phyloP scores from a whole-genome alignment of 2,797 vertebrate species.

The Chaunax sp. region DNA sequence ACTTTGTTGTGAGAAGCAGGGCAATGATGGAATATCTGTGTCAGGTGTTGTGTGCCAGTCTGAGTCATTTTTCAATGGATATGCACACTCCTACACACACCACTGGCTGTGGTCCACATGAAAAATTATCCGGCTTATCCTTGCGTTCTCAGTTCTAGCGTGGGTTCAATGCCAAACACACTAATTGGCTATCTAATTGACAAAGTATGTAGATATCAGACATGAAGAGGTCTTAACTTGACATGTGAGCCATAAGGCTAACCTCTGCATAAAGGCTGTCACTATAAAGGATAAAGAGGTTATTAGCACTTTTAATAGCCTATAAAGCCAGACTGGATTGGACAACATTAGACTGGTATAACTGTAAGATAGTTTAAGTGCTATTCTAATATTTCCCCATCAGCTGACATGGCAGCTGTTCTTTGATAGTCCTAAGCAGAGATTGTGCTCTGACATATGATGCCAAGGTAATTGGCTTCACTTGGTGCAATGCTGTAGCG shows the following conservation, averaged over 20 bases:
- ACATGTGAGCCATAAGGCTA: slow-evolving; percentile 46
- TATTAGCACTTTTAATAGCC: slow-evolving; percentile 58
- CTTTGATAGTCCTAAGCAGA: slow-evolving; percentile 63
- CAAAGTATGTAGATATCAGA: slow-evolving; percentile 31
- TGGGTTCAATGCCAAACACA: slow-evolving; percentile 23
- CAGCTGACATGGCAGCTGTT: slow-evolving; percentile 68
- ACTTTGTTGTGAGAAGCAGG: slow-evolving; percentile 15
- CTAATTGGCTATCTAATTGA: slow-evolving; percentile 52
- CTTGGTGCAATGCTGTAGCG: slow-evolving; percentile 47
- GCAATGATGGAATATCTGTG: slow-evolving; percentile 9
- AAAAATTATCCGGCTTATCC: slow-evolving; percentile 22
- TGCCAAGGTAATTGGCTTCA: slow-evolving; percentile 68
- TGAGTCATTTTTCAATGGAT: slow-evolving; percentile 22
- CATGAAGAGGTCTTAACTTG: slow-evolving; percentile 28
- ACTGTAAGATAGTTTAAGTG: slow-evolving; percentile 39
- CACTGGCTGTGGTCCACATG: slow-evolving; percentile 21
- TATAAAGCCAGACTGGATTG: slow-evolving; percentile 36
- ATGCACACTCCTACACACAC: slow-evolving; percentile 12
- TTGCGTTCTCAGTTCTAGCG: slow-evolving; percentile 9
- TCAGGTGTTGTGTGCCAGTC: slow-evolving; percentile 3
- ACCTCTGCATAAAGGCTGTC: slow-evolving; percentile 46
- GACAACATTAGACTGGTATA: slow-evolving; percentile 46
- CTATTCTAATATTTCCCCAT: slow-evolving; percentile 64
- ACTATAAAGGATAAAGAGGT: slow-evolving; percentile 52
- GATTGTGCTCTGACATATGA: slow-evolving; percentile 57